Base-by-base conservation (phyloP, 1,140 invertebrate species). In the Bombus pyrosoma region DNA sequence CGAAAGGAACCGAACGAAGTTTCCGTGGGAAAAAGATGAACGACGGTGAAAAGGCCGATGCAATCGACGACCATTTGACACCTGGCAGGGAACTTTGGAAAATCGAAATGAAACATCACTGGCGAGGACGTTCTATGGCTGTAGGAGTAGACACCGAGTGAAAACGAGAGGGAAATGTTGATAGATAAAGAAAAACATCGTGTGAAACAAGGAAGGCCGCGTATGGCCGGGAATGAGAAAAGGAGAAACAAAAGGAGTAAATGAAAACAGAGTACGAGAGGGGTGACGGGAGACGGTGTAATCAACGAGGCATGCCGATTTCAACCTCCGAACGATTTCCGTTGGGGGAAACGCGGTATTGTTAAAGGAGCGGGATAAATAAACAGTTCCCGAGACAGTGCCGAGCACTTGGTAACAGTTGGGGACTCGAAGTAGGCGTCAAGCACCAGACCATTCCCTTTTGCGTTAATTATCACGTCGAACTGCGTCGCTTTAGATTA, bases 361-460 rank as follows among this genome's bases (percentile, higher is more conserved):
- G 89, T 87, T 89, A 86, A 85, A 89, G 88, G 57, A 82, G 62
- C 76, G 78, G 81, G 83, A 89, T 89, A 90, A 90, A 90, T 90
- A 90, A 90, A 89, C 89, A 90, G 78, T 64, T 78, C 25, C 78
- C 32, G 85, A 85, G 81, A 85, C 85, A 90, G 86, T 89, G 59
- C 76, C 64, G 57, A 87, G 78, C 81, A 81, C 84, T 76, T 68
- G 81, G 75, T 84, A 89, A 85, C 78, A 81, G 82, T 41, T 32
- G 78, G 53, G 57, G 69, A 69, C 32, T 69, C 69, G 72, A 82
- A 72, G 37, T 53, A 59, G 81, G 53, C 41, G 73, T 77, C 76
- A 79, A 85, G 79, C 64, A 81, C 59, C 62, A 87, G 41, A 82
- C 57, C 64, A 43, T 43, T 75, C 53, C 34, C 28, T 25, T 84